Percentiles rank a stretch among this genome's conserved stretches.
These are phyloP conservation scores for Agrochola lychnidis DNA, from an alignment of 2,888 invertebrate species.

Conservation along the genomic window DNA sequence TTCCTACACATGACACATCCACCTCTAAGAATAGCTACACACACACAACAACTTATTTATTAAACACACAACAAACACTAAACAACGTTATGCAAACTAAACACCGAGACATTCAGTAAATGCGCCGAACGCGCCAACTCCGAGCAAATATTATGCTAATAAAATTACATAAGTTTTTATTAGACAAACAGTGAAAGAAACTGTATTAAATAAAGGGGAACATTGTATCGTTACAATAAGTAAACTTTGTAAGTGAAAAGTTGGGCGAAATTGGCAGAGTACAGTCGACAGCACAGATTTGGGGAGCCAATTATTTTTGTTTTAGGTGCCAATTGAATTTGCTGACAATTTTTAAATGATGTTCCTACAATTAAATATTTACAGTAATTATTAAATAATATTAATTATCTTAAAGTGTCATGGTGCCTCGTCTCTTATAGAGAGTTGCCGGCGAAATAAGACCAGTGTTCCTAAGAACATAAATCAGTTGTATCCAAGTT, in stretches of 20 bases:
- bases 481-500: background rate
- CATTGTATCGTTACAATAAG: conserved; percentile 53
- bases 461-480: background rate
- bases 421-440: too few species aligned
- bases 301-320: background rate
- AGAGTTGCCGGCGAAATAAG: too few species aligned
- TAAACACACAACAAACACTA: conserved; percentile 28
- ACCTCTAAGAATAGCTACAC: background rate
- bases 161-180: conserved; percentile 67
- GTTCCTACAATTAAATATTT: too few species aligned
- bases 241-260: conserved; percentile 63
- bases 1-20: background rate
- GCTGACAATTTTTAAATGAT: background rate
- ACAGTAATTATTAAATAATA: too few species aligned
- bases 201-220: conserved; percentile 57
- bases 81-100: conserved; percentile 51
- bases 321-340: background rate
- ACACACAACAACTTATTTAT: conserved; percentile 28
- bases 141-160: conserved; percentile 64
- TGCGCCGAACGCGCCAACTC: conserved; percentile 42
- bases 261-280: conserved; percentile 24
- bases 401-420: too few species aligned
- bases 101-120: conserved; percentile 41
- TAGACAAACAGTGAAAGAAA: conserved; percentile 64
- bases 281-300: conserved; percentile 20